A percentile compares a stretch with the other conserved stretches of the same genome.
Conservation (phyloP, 2,888 invertebrate species). For the Neoaliturus tenellus region DNA sequence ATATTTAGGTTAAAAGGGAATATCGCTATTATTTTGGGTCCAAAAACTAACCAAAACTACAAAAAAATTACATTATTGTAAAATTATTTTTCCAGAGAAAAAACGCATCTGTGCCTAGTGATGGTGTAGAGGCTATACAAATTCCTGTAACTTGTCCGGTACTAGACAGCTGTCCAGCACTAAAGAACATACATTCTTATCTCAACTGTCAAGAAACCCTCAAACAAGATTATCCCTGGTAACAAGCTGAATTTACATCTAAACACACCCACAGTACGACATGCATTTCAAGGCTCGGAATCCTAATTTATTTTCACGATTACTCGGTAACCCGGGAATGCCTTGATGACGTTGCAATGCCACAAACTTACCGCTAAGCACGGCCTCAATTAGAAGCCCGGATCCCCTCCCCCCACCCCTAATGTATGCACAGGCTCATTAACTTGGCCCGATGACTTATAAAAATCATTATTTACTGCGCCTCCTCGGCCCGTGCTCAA, state of each 20-base stretch:
- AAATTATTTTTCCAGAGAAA: too few species aligned
- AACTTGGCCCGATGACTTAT: constrained; percentile 17
- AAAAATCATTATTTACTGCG: constrained; percentile 39
- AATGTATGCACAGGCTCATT: constrained; percentile 35
- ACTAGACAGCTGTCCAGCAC: background rate
- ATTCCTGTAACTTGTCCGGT: background rate
- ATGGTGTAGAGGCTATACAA: too few species aligned
- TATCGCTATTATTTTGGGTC: too few species aligned
- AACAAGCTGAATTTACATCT: background rate
- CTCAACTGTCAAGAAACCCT: background rate
- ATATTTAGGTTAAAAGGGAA: too few species aligned
- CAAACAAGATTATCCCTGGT: constrained; percentile 1
- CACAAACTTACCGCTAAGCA: background rate
- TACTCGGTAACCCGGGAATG: background rate
- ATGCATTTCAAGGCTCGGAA: background rate
- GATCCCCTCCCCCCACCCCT: background rate
- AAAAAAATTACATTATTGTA: too few species aligned
- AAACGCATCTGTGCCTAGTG: too few species aligned
- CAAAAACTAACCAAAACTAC: too few species aligned
- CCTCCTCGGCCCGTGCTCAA: background rate
- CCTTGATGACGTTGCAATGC: background rate
- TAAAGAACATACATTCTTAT: background rate
- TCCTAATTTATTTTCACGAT: background rate
- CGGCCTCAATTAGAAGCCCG: constrained; percentile 5
- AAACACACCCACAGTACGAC: background rate